Base-by-base conservation (phyloP, 2,888 invertebrate species). In the Lithophane semibrunnea region DNA sequence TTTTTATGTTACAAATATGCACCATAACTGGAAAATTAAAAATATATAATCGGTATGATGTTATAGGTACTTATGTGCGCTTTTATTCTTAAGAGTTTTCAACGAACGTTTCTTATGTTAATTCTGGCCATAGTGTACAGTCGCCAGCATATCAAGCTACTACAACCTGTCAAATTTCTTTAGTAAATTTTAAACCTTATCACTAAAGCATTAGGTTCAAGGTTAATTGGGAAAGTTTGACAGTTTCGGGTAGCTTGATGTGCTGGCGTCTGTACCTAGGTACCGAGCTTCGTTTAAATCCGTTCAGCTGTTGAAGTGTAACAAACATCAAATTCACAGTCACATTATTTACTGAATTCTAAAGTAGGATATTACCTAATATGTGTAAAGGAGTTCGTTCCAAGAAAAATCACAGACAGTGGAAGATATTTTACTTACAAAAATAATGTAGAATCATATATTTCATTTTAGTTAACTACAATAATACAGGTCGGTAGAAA, bases 21-120 rank as follows among this genome's bases (percentile, higher is more conserved):
- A 78, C 42, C 63, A 82, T 63, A 58, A 75, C 86, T 87, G 54
- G 0, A 88, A 84, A 64, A 44, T 16, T 2, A 13, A n/a, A 52
- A 58, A 44, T 24, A 42, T 54, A 37, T 3, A 12, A 12, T 9
- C 0, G 42, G 0, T 49, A 52, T 24, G 3, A 49, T 9, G 24
- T 44, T 61, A 18, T 29, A 29, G 29, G 29, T 12, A 47, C 10
- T 18, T 18, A 47, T 47, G n/a, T 64, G n/a, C 24, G 44, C n/a
- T 24, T 3, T 18, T 29, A 29, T 29, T 67, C 9, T 4, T 9
- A 52, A 0, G 2, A 21, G 21, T 52, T 67, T 4, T 9, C 21
- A 9, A 37, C 13, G n/a, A 52, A 49, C 13, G 8, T 21, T 52
- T 66, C 13, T 2, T 29, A 24, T 24, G 64, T 18, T 47, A 10